Base-by-base conservation (phyloP, 2,113 vertebrate species). In the Salvator merianae region DNA sequence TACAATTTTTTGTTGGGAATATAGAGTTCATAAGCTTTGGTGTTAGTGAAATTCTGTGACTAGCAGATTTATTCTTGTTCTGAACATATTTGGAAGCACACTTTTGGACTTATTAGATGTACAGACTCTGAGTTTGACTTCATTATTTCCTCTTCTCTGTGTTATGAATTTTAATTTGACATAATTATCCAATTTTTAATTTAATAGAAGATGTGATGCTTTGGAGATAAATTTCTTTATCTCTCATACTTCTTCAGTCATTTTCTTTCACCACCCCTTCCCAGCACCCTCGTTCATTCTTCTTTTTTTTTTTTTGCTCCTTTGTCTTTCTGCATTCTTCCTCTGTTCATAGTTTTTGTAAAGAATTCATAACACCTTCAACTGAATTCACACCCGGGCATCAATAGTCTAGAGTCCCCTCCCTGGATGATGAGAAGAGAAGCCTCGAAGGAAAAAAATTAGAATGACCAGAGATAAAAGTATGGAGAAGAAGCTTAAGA, bases 141-240 rank as follows among this genome's bases (percentile, higher is more conserved):
- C 34, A 24, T 84, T 76, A 70, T 10, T 79, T 63, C 36, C n/a
- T 36, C 26, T 59, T 69, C 66, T 72, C 75, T 84, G 68, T 24
- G 18, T 78, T 84, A 47, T 59, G 71, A 69, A 32, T 72, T 79
- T 70, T 79, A 36, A 43, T 79, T 71, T 84, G 66, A 47, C 28
- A 50, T 40, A 43, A 70, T 78, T 71, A 78, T 70, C 34, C 50
- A 62, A 43, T 22, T 62, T 84, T 77, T 78, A 76, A 77, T 78
- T 84, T 79, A 59, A 24, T 47, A 71, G 24, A 70, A 43, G 40
- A 65, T 59, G 47, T 71, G 79, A 69, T 40, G 34, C 50, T 84
- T 77, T 4, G 7, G 28, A 84, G 82, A 84, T 71, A 78, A 62
- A 62, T 47, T 26, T 59, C n/a, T 40, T 70, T 43, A 65, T 66